Evolutionary conservation across 2,797 vertebrate species (phyloP).

Genomic region (Erethizon dorsatum): DNA sequence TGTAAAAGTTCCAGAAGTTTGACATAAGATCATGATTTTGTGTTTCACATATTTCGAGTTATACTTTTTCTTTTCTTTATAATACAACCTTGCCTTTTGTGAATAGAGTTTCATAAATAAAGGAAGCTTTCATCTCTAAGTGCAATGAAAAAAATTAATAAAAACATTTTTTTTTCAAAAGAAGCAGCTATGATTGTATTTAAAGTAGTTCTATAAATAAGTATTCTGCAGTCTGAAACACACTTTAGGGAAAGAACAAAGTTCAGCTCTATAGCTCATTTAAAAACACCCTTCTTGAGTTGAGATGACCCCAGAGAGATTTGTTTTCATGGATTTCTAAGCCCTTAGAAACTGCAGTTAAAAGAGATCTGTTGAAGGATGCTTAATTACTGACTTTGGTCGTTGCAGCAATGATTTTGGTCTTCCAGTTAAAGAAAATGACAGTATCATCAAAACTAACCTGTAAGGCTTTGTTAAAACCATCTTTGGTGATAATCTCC

Average conservation of each 20-base stretch:
- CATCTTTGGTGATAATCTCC: constrained; percentile 65
- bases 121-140: constrained; percentile 46
- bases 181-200: neutral
- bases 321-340: constrained; percentile 65
- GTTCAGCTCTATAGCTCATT: neutral
- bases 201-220: constrained; percentile 67
- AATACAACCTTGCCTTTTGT: neutral
- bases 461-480: constrained; percentile 70
- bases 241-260: constrained; percentile 10
- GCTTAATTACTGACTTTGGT: constrained; percentile 74
- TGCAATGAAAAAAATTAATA: constrained; percentile 10
- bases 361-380: constrained; percentile 64
- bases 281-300: constrained; percentile 44
- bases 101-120: constrained; percentile 44
- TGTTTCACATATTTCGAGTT: neutral
- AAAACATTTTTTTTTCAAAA: constrained; percentile 26
- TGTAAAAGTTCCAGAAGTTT: neutral
- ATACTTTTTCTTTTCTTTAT: constrained; percentile 3
- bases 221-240: neutral
- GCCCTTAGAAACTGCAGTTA: constrained; percentile 60
- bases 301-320: constrained; percentile 44
- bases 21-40: neutral
- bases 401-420: neutral
- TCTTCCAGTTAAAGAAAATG: constrained; percentile 45
- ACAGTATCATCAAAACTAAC: constrained; percentile 71